phyloP scores from a whole-genome alignment of 2,888 invertebrate species.

The Girardia tigrina region DNA sequence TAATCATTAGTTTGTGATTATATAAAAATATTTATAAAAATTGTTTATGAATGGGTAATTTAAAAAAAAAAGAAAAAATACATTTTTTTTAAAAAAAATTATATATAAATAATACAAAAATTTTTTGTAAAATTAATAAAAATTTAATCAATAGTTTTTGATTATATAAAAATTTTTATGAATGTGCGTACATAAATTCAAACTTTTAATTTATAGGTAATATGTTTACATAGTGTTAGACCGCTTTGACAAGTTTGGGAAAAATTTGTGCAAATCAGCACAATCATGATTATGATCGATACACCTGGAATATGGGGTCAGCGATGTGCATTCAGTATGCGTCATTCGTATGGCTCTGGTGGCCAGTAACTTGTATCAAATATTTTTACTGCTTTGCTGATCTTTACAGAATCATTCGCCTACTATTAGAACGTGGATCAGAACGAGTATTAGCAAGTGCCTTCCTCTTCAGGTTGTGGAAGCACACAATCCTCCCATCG shows the following conservation, averaged over 20 bases:
- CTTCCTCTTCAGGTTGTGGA: neutral
- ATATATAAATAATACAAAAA: too few relatives aligned
- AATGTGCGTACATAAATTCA: too few relatives aligned
- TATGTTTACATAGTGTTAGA: slow-evolving; percentile 19
- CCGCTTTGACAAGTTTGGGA: slow-evolving; percentile 15
- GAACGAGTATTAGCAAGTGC: neutral
- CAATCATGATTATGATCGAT: slow-evolving; percentile 20
- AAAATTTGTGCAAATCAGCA: slow-evolving; percentile 19
- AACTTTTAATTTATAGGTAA: neutral
- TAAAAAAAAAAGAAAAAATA: too few relatives aligned
- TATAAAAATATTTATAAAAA: too few relatives aligned
- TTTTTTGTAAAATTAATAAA: too few relatives aligned
- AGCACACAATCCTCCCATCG: neutral
- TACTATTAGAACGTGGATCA: neutral
- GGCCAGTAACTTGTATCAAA: slow-evolving; percentile 1
- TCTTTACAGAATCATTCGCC: neutral
- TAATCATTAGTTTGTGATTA: too few relatives aligned
- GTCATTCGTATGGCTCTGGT: neutral
- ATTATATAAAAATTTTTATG: too few relatives aligned
- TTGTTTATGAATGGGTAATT: too few relatives aligned
- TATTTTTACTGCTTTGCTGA: slow-evolving; percentile 3
- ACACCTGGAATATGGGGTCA: slow-evolving; percentile 23
- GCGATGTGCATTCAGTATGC: slow-evolving; percentile 12
- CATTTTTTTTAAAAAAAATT: too few relatives aligned
- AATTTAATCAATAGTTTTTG: too few relatives aligned